Evolutionary conservation across 1,140 invertebrate species (phyloP), one percentile per base, ranked within the genome.

Genomic region (Pachyrhynchus sulphureomaculatus): DNA sequence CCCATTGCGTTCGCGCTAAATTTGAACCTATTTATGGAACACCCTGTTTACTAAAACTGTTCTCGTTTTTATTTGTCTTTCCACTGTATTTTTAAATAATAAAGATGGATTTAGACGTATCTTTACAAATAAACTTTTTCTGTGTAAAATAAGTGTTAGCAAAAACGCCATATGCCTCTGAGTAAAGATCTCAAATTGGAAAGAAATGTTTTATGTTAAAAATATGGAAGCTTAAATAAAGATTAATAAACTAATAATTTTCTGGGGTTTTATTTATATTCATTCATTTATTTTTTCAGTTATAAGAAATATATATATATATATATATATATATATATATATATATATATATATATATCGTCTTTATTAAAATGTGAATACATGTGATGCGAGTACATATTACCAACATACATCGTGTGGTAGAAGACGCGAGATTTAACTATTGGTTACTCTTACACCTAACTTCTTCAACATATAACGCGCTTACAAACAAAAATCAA

Each of bases 181-280:
- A n/a, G n/a, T 42, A 9, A 42, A 42, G 39, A 42, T 42, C 39
- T 42, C 39, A 42, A 42, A 42, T 20, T 42, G 18, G 17, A 42
- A 42, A 10, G 15, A 41, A 42, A 37, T 5, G 34, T 37, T 37
- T 37, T 42, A 42, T 42, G 39, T 42, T 42, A 18, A 42, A 42
- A 42, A 13, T 42, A 42, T 42, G 13, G 17, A 20, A 42, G 15
- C 39, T 42, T 42, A 42, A 42, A 42, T 42, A 42, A 42, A 42
- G 1, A 15, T 42, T 20, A 42, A 42, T 42, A 42, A 42, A 42
- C 15, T 42, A 42, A 13, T 15, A 15, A 5, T 15, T 6, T 37
- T 15, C n/a, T 37, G n/a, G n/a, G 1, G n/a, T 37, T 37, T 37
- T 37, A 37, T 37, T 37, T 36, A 32, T 32, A 32, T 32, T 32